Evolutionary conservation across 2,797 vertebrate genomes (phyloP).

Genomic region (Melanotaenia nigrans): DNA sequence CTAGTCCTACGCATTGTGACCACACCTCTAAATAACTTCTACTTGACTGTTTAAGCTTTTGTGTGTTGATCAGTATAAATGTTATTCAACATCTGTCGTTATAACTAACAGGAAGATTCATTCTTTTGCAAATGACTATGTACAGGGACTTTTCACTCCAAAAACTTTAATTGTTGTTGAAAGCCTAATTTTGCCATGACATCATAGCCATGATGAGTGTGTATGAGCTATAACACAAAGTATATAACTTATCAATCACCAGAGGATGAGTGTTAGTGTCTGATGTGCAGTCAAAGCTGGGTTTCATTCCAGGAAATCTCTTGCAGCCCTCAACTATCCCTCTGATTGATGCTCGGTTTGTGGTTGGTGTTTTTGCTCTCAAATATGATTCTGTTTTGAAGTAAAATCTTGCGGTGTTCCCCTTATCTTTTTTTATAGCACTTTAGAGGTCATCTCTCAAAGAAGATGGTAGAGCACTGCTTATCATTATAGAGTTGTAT

Average conservation of each 20-base stretch:
- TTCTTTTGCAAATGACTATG: background rate
- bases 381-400: slow-evolving; percentile 44
- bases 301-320: slow-evolving; percentile 22
- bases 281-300: slow-evolving; percentile 14
- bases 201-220: background rate
- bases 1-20: background rate
- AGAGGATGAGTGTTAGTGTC: slow-evolving; percentile 4
- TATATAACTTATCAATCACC: slow-evolving; percentile 14
- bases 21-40: background rate
- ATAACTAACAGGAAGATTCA: background rate
- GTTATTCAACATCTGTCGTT: no score
- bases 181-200: background rate
- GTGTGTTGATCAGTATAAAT: no score
- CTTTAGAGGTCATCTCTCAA: slow-evolving; percentile 46
- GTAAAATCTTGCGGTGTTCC: slow-evolving; percentile 50
- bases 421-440: slow-evolving; percentile 1
- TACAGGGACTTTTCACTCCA: background rate
- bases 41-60: background rate
- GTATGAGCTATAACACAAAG: background rate
- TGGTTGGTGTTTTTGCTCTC: slow-evolving; percentile 59
- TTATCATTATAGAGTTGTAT: slow-evolving; percentile 50
- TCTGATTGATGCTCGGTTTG: slow-evolving; percentile 40
- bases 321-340: slow-evolving; percentile 19
- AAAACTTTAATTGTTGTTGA: background rate
- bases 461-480: slow-evolving; percentile 29